These are phyloP conservation scores for Beris chalybata DNA, from an alignment of 2,888 invertebrate genomes.

Conservation along the genomic window DNA sequence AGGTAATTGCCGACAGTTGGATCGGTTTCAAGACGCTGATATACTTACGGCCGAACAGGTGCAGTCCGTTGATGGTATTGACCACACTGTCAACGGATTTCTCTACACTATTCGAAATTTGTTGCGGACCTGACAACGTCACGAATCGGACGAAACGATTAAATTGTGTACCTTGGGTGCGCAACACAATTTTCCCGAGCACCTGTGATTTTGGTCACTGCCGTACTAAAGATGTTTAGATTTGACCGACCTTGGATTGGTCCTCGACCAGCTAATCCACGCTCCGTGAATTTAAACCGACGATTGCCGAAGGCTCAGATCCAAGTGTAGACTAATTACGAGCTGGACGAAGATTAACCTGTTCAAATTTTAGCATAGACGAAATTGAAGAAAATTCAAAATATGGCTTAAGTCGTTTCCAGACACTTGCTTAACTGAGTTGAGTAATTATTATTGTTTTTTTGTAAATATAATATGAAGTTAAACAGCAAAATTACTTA, in stretches of 20 bases:
- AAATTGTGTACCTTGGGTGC: slow-evolving; percentile 1
- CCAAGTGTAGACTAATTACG: not conserved
- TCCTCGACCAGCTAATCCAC: slow-evolving; percentile 34
- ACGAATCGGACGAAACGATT: not conserved
- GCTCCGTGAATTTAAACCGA: slow-evolving; percentile 21
- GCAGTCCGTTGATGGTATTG: slow-evolving; percentile 31
- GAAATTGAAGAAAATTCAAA: not conserved
- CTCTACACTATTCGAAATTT: not conserved
- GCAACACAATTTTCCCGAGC: slow-evolving; percentile 8
- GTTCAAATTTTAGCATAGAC: slow-evolving; percentile 11
- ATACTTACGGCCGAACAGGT: slow-evolving; percentile 24
- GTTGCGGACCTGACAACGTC: slow-evolving; percentile 13
- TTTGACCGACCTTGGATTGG: slow-evolving; percentile 30
- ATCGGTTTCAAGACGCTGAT: not conserved
- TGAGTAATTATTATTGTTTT: not conserved
- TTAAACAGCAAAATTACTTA: slow-evolving; percentile 11
- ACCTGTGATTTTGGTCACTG: slow-evolving; percentile 23
- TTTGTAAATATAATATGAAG: not conserved
- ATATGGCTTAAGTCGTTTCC: not conserved
- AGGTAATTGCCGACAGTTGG: slow-evolving; percentile 31
- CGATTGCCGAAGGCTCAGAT: not conserved
- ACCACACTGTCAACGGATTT: slow-evolving; percentile 34
- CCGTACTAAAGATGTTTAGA: slow-evolving; percentile 5
- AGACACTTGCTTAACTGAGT: not conserved
- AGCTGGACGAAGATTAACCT: not conserved